Percentiles rank a stretch among this genome's conserved stretches.
These are phyloP conservation scores for Aplochiton taeniatus DNA, from an alignment of 2,797 vertebrate species.

Conservation along the genomic window DNA sequence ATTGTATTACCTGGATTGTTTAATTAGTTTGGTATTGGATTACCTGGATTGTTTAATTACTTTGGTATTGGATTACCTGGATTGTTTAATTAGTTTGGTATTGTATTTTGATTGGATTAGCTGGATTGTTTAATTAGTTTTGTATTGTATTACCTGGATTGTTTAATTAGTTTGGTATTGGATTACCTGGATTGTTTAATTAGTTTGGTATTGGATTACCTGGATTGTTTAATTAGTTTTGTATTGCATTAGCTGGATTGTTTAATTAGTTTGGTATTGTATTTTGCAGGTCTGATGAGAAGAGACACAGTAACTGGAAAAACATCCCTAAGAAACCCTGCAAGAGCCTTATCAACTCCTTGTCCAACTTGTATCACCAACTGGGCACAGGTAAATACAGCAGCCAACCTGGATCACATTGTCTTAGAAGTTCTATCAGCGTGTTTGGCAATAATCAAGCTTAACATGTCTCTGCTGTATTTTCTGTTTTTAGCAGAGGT, in stretches of 20 bases:
- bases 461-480: too few relatives aligned
- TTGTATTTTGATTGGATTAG: conserved; percentile 16
- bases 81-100: not conserved
- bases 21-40: not conserved
- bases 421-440: not conserved
- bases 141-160: conserved; percentile 1
- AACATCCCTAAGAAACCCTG: conserved; percentile 96
- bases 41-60: not conserved
- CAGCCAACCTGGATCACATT: conserved; percentile 6
- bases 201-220: too few relatives aligned
- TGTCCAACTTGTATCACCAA: conserved; percentile 88
- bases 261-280: not conserved
- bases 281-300: conserved; percentile 88
- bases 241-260: not conserved
- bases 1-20: conserved; percentile 3
- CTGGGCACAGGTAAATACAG: conserved; percentile 80
- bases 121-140: not conserved
- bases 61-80: conserved; percentile 3
- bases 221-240: too few relatives aligned
- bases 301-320: conserved; percentile 92
- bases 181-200: not conserved
- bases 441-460: too few relatives aligned
- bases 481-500: too few relatives aligned
- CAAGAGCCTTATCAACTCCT: conserved; percentile 85
- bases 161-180: not conserved